Percentiles rank a stretch among this genome's conserved stretches.
Conservation (phyloP, 1,140 invertebrate species). For the Heliconius himera region DNA sequence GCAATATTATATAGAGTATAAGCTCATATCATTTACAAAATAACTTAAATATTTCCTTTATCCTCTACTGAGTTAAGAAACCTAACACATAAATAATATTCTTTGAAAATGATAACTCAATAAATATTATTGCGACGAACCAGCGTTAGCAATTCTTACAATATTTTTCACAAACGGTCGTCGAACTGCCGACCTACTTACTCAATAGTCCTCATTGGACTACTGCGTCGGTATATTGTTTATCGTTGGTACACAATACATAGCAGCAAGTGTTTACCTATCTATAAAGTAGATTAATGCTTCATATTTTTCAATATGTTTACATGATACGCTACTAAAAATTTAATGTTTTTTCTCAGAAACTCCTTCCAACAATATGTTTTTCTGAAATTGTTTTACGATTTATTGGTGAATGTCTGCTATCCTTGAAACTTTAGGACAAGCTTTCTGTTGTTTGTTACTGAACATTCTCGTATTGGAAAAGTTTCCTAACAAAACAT, state of each 20-base stretch:
- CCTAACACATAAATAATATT: not conserved
- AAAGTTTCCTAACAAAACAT: not conserved
- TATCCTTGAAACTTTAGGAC: not conserved
- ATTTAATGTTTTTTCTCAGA: conserved; percentile 8
- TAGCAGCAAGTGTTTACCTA: not conserved
- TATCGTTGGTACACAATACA: not conserved
- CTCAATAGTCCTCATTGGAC: conserved; percentile 2
- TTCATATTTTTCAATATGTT: conserved; percentile 9
- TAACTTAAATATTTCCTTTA: not conserved
- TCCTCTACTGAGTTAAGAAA: not conserved
- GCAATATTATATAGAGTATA: no score
- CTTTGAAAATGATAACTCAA: not conserved
- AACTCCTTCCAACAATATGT: not conserved
- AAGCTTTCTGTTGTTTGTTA: not conserved
- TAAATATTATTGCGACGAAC: not conserved
- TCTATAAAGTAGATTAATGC: not conserved
- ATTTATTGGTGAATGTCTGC: not conserved
- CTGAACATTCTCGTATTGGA: not conserved
- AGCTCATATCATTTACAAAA: not conserved
- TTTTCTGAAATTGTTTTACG: not conserved
- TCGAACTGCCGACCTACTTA: conserved; percentile 3
- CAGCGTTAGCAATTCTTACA: not conserved
- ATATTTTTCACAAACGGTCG: conserved; percentile 12
- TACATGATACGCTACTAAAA: not conserved
- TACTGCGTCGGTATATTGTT: not conserved